Percentiles rank a stretch among this genome's conserved stretches.
Conservation (phyloP, 2,797 vertebrate species). For the Forpus xanthops region DNA sequence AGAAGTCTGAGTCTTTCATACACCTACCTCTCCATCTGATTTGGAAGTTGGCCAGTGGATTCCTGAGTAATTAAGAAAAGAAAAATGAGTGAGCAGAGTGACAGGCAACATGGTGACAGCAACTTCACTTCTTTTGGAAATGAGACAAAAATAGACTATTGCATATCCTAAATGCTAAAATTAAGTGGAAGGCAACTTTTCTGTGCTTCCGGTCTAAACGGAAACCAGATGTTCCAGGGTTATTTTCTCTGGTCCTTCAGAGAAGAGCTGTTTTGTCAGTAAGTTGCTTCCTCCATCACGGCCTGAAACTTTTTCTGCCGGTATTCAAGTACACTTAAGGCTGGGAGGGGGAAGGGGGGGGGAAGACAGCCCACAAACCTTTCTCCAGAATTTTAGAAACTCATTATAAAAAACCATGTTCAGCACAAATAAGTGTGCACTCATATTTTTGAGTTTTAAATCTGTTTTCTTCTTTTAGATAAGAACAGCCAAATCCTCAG, state of each 20-base stretch:
- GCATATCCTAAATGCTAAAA: neutral
- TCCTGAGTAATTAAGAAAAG: neutral
- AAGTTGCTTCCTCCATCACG: neutral
- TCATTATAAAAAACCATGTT: neutral
- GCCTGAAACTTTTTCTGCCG: neutral
- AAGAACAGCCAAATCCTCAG: neutral
- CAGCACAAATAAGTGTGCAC: neutral
- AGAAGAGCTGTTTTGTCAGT: neutral
- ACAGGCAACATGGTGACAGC: neutral
- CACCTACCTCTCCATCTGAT: neutral
- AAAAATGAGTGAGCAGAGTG: slow-evolving; percentile 13
- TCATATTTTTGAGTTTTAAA: neutral
- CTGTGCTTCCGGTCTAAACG: neutral
- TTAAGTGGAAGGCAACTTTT: slow-evolving; percentile 20
- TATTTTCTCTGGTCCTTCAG: slow-evolving; percentile 29
- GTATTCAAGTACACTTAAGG: neutral
- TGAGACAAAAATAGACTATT: neutral
- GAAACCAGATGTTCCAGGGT: slow-evolving; percentile 9
- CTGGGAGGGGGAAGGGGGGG: neutral
- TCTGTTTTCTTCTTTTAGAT: neutral
- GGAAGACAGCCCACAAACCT: neutral
- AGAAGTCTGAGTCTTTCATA: neutral
- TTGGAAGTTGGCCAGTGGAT: neutral
- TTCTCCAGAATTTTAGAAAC: neutral
- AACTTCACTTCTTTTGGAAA: slow-evolving; percentile 2